Evolutionary conservation across 2,888 invertebrate species (phyloP), one percentile per base, ranked within the genome.

Genomic region (Erebia palarica): DNA sequence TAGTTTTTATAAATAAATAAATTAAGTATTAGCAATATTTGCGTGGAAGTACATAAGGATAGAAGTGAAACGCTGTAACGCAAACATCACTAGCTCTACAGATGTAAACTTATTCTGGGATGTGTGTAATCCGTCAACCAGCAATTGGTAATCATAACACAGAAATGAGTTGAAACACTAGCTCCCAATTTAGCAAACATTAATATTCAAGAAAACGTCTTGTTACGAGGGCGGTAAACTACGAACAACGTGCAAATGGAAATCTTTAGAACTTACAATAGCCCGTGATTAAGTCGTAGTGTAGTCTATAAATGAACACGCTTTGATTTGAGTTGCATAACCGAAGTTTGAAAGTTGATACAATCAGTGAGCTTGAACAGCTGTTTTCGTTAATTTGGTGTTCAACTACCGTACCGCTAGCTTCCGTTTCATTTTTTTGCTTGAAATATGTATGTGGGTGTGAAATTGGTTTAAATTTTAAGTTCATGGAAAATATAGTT

Each of bases 161-260:
- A 18, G 60, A 68, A 53, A 53, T 60, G 36, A 60, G 68, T 68
- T 61, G 42, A 27, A 53, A 53, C 51, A 51, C 36, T 49, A 16
- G 18, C 27, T 18, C 58, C 64, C 59, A 67, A 16, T 68, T 68
- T 59, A 60, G 51, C 36, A 61, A 57, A 68, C 60, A 68, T 60
- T 42, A 51, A 60, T 13, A 68, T 36, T 36, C 49, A 16, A 53
- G 51, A 53, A 53, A 42, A 68, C 53, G 60, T 42, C 18, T 42
- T 14, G 53, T 60, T 59, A 27, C 18, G 60, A 14, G 51, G 53
- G 53, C 51, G 36, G 60, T 53, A 60, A 60, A 68, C 51, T 68
- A 51, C 42, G n/a, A 68, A 16, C 36, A 42, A 68, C 49, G 68
- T 53, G 60, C 36, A 13, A 68, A 60, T 60, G 60, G 13, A 51